A percentile compares a stretch with the other conserved stretches of the same genome.
These are phyloP conservation scores for Chloromyia formosa DNA, from an alignment of 2,888 invertebrate genomes.

Conservation along the genomic window DNA sequence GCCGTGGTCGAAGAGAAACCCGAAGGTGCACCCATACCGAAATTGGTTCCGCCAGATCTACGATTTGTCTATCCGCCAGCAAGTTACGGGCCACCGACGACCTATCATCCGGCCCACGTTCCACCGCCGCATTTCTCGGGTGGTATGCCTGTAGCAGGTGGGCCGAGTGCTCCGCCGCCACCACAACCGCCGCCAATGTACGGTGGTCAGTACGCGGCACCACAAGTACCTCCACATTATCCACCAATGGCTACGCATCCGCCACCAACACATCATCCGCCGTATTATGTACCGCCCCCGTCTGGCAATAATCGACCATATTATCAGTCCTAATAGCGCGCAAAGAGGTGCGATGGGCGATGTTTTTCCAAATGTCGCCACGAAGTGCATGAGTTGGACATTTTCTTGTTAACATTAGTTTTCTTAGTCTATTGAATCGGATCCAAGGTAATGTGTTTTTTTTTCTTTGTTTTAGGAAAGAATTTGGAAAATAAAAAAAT, in stretches of 20 bases:
- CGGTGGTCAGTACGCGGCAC: constrained; percentile 64
- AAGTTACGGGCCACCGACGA: constrained; percentile 63
- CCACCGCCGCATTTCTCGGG: constrained; percentile 50
- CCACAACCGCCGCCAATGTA: constrained; percentile 58
- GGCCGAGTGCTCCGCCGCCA: constrained; percentile 56
- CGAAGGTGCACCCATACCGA: constrained; percentile 50
- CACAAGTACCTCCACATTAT: constrained; percentile 58
- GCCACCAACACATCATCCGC: constrained; percentile 44
- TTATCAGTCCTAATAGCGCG: constrained; percentile 21
- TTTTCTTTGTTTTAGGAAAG: not conserved
- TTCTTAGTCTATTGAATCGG: constrained; percentile 1
- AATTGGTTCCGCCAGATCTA: constrained; percentile 51
- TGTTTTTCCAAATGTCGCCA: not conserved
- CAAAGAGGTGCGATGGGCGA: not conserved
- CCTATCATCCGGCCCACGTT: constrained; percentile 57
- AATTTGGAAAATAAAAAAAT: not conserved
- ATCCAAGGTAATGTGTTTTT: not conserved
- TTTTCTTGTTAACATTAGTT: constrained; percentile 5
- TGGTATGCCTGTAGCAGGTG: constrained; percentile 7
- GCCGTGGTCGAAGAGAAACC: not conserved
- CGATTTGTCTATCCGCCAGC: constrained; percentile 61
- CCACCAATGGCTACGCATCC: constrained; percentile 41
- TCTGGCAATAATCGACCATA: constrained; percentile 33
- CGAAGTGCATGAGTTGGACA: not conserved
- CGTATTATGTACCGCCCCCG: constrained; percentile 39